Evolutionary conservation across 1,140 invertebrate species (phyloP), one percentile per base, ranked within the genome.

Genomic region (Euura lappo): DNA sequence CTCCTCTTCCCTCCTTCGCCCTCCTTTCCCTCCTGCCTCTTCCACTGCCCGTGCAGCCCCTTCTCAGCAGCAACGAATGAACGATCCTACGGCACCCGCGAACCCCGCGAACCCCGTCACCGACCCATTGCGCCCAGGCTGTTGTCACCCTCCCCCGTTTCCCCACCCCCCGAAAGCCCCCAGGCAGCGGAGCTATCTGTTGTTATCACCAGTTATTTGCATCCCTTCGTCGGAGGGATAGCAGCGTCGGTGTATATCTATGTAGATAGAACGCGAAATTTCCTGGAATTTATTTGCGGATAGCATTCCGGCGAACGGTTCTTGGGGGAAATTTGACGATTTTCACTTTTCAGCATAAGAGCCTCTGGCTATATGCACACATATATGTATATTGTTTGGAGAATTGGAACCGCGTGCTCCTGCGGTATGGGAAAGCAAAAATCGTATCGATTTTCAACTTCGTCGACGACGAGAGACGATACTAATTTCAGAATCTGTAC

Each of bases 121-220:
- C 28, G 28, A 28, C 13, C 51, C 6, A 60, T 60, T n/a, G 51
- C 51, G 51, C 51, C 51, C 51, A n/a, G 51, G 75, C 79, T 81
- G 79, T 83, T 83, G 79, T 81, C 78, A 81, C 79, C 81, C 78
- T 77, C 70, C 76, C 51, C 71, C 71, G 44, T 73, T 60, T 43
- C 51, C 13, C 45, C 69, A 10, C 43, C 70, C 7, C 44, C 69
- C 65, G 65, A 66, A 65, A 72, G 45, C 68, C 60, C 66, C 42
- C 73, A 45, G 77, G 78, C 76, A 72, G 73, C 78, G 72, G 75
- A 84, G 83, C 83, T 84, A 84, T 86, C 84, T 85, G 83, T 84
- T 85, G 84, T 85, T 85, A 85, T 85, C 84, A 84, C 83, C 84
- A 83, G 83, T 85, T 85, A 85, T 85, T 85, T 85, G 84, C 84